Base-by-base conservation (phyloP, 2,113 vertebrate species). In the Echinops telfairi region DNA sequence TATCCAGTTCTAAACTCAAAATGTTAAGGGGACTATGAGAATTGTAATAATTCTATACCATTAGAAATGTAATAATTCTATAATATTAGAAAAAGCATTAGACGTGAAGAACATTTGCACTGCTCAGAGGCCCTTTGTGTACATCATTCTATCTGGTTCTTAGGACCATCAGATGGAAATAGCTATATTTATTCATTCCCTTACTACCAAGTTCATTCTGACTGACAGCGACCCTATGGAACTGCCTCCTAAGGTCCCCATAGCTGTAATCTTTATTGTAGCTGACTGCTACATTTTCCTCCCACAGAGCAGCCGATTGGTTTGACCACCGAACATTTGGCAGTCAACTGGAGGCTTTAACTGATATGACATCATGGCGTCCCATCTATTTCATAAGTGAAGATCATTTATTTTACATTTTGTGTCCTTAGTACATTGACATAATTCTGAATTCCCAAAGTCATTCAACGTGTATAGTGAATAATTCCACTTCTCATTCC, bases 401-500 rank as follows among this genome's bases (percentile, higher is more conserved):
- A 6, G 29, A 33, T 71, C 75, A 57, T 62, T 8, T 68, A 76
- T 57, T 58, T 70, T 86, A 62, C 60, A 57, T 77, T 64, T 60
- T 64, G 33, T 11, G 29, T 36, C 77, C 19, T 17, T 62, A 73
- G 95, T 38, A 64, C 15, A 62, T 58, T 91, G 20, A 64, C 9
- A 19, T 92, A 66, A 43, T 20, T 88, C n/a, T 86, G 80, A 83
- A 86, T 66, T 84, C 31, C 79, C 58, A 78, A 89, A 36, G 7
- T 31, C 95, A 33, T 19, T 27, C 36, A 85, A 31, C 3, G 2
- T 29, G 6, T 23, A 40, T 22, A 60, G 57, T 29, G 23, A 75
- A 62, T 22, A 93, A 43, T 29, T 36, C 22, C 2, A 47, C 12
- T 14, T 58, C 78, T 70, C 3, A 76, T 2, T 31, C 25, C 27